These are phyloP conservation scores for Barbus barbus DNA, from an alignment of 2,113 vertebrate species.

Conservation along the genomic window DNA sequence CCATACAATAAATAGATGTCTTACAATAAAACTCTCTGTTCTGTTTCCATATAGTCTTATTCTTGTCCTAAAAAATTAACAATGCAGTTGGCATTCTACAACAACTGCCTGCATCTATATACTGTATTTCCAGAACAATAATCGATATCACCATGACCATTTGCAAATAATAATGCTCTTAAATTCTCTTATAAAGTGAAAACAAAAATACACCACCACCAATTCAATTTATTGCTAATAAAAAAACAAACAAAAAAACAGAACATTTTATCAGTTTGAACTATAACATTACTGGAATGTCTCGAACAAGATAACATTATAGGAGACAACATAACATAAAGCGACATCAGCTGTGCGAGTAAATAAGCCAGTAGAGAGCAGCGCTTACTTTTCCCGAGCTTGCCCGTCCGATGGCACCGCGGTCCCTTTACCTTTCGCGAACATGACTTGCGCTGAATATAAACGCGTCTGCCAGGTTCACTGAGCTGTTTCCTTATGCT, in stretches of 20 bases:
- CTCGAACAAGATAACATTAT: neutral
- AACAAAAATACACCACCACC: neutral
- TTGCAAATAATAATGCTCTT: neutral
- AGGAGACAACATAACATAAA: neutral
- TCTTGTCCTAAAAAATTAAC: neutral
- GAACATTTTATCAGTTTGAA: neutral
- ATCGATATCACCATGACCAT: neutral
- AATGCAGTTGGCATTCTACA: neutral
- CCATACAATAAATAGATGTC: neutral
- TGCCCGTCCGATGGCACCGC: conserved; percentile 84
- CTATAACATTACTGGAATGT: neutral
- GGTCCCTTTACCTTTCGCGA: conserved; percentile 83
- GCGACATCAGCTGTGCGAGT: neutral
- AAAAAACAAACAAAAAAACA: no score
- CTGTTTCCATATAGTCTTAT: neutral
- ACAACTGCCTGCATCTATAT: neutral
- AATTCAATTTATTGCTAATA: neutral
- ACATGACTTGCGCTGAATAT: conserved; percentile 68
- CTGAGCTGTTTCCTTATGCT: conserved; percentile 63
- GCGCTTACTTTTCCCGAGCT: conserved; percentile 84
- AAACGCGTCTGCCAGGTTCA: conserved; percentile 44
- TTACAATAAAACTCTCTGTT: neutral
- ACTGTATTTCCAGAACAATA: neutral
- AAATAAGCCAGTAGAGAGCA: neutral
- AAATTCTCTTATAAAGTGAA: neutral